Evolutionary conservation across 2,888 invertebrate genomes (phyloP), one percentile per base, ranked within the genome.

Genomic region (Lepidonotus clava): DNA sequence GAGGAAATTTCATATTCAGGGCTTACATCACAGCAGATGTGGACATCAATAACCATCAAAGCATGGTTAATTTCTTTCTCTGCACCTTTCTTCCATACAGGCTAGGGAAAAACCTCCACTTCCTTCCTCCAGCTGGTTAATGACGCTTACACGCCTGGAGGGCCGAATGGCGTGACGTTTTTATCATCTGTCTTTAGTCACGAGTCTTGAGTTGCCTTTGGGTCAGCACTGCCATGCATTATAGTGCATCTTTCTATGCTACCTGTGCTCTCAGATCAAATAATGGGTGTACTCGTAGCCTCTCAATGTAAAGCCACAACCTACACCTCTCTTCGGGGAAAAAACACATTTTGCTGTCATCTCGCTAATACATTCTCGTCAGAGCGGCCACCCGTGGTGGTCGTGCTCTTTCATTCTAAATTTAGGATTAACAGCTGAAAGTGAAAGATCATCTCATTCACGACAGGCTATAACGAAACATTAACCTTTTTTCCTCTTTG

Each of bases 51-150:
- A 66, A 21, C 32, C 34, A 66, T 34, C 66, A 66, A 66, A 32
- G 66, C 66, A 66, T 66, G 66, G 11, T 34, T 66, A 32, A 66
- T 32, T 66, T 66, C 66, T 66, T 66, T 34, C 66, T 66, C 56
- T 5, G 11, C 5, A 18, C 56, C n/a, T 56, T 56, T 21, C 66
- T 32, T 21, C 66, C 32, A 11, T 56, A 21, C 56, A 21, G 32
- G 32, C 6, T 34, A 5, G 21, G 32, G 11, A 32, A 66, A 34
- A 66, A 66, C 6, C 32, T 34, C 11, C 34, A 28, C 32, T 66
- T 66, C 66, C 66, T 66, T 66, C 66, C 66, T 66, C 32, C 66
- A 4, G 11, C 32, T 6, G 21, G 28, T 28, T 66, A 28, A 34
- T 32, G 28, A 28, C 34, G 5, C 66, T 66, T 34, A 66, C 66